A percentile compares a stretch with the other conserved stretches of the same genome.
Evolutionary conservation across 2,888 invertebrate species (phyloP).

Genomic region (Drosophila merina): DNA sequence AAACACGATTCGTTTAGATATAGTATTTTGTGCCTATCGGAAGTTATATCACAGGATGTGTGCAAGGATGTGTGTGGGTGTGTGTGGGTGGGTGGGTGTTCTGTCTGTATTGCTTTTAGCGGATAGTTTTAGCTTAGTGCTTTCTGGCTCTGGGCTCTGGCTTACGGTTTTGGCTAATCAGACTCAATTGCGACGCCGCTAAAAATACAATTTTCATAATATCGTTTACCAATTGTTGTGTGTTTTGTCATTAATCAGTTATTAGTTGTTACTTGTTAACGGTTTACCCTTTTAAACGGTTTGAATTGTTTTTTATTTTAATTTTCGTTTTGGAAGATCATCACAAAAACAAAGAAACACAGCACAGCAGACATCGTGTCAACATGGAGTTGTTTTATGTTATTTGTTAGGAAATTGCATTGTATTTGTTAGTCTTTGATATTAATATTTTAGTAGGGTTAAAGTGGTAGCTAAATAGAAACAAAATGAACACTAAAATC

Average conservation of each 20-base stretch:
- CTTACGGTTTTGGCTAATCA: constrained; percentile 47
- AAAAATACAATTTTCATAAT: constrained; percentile 64
- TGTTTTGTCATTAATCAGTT: constrained; percentile 8
- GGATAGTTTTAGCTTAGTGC: constrained; percentile 33
- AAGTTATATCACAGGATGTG: constrained; percentile 37
- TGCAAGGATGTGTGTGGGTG: constrained; percentile 5
- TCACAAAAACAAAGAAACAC: constrained; percentile 32
- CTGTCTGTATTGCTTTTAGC: constrained; percentile 27
- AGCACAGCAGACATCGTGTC: constrained; percentile 28
- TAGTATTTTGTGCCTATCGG: constrained; percentile 28
- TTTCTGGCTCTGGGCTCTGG: constrained; percentile 18
- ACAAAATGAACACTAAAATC: neutral
- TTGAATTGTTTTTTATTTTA: constrained; percentile 4
- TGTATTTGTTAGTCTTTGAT: constrained; percentile 24
- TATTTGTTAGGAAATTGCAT: constrained; percentile 42
- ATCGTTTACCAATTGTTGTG: constrained; percentile 40
- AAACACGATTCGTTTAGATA: constrained; percentile 16
- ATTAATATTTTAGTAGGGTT: constrained; percentile 1
- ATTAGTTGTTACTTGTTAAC: constrained; percentile 24
- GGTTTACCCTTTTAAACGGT: neutral
- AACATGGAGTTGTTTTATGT: constrained; percentile 9
- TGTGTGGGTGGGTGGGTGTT: constrained; percentile 32
- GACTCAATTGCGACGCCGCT: constrained; percentile 70
- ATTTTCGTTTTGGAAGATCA: constrained; percentile 3
- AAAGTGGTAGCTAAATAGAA: neutral